These are phyloP conservation scores for Epizoanthus rinbou DNA, from an alignment of 92 coral and sea anemone species.

Conservation along the genomic window DNA sequence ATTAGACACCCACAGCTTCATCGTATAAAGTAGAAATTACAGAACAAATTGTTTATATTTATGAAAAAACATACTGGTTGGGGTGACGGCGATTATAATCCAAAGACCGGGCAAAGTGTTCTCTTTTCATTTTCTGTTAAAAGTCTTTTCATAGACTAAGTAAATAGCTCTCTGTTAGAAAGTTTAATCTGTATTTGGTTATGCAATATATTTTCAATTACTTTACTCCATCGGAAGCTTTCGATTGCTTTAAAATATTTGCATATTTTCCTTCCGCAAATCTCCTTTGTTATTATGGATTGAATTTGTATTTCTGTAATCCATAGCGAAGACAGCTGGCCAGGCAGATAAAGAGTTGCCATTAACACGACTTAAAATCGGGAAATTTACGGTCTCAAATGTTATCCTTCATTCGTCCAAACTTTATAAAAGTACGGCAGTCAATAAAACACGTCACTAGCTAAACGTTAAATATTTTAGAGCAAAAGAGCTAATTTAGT, in stretches of 20 bases:
- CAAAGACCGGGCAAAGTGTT: too few species aligned
- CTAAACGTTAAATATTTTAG: neutral
- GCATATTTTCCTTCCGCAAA: neutral
- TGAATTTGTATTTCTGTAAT: neutral
- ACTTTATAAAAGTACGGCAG: neutral
- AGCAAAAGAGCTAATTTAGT: neutral
- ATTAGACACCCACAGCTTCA: slow-evolving; percentile 20
- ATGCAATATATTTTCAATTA: neutral
- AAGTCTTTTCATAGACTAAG: neutral
- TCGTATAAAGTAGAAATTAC: neutral
- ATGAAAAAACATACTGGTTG: neutral
- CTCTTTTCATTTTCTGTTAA: neutral
- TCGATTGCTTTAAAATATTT: neutral
- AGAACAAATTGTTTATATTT: neutral
- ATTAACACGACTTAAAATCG: neutral
- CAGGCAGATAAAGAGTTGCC: neutral
- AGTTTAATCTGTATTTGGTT: slow-evolving; percentile 7
- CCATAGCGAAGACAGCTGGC: neutral
- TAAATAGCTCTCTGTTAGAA: neutral
- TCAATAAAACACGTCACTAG: neutral
- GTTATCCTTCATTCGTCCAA: neutral
- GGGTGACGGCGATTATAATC: neutral
- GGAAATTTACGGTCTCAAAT: neutral
- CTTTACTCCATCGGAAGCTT: neutral
- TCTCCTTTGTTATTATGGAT: neutral